A percentile compares a stretch with the other conserved stretches of the same genome.
These are phyloP conservation scores for Metellina segmentata DNA, from an alignment of 2,888 invertebrate genomes.

Conservation along the genomic window DNA sequence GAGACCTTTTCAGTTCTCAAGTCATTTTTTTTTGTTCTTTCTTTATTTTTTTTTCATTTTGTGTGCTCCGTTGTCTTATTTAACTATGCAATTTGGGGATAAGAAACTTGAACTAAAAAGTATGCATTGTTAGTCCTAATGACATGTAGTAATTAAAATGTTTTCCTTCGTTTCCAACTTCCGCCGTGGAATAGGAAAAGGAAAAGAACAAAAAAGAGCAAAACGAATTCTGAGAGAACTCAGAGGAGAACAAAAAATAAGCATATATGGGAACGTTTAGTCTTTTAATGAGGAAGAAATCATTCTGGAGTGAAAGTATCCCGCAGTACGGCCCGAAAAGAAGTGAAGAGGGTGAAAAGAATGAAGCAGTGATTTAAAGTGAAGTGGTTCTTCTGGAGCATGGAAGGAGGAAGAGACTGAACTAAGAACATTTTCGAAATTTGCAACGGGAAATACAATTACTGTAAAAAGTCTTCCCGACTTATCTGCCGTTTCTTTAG, in stretches of 20 bases:
- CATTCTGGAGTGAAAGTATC: constrained; percentile 30
- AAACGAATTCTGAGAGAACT: neutral
- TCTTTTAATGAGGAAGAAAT: constrained; percentile 71
- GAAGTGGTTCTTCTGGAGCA: constrained; percentile 30
- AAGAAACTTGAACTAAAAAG: constrained; percentile 42
- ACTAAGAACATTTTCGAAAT: neutral
- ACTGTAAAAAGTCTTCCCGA: neutral
- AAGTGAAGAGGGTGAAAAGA: constrained; percentile 6
- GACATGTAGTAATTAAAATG: constrained; percentile 71
- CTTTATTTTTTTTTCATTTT: neutral
- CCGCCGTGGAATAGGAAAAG: constrained; percentile 1
- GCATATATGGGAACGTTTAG: constrained; percentile 34
- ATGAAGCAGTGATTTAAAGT: constrained; percentile 38
- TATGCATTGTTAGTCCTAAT: constrained; percentile 68
- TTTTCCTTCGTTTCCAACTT: constrained; percentile 55
- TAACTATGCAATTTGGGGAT: constrained; percentile 40
- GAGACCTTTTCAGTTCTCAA: constrained; percentile 29
- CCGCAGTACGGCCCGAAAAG: constrained; percentile 11
- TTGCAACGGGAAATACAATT: neutral
- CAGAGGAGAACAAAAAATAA: neutral
- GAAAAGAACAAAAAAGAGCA: constrained; percentile 1
- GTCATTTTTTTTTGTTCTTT: neutral
- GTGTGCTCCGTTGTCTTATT: constrained; percentile 14
- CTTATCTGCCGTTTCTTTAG: neutral
- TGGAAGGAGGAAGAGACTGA: neutral